Conservation (phyloP, 2,797 vertebrate species). For the Falco concolor region DNA sequence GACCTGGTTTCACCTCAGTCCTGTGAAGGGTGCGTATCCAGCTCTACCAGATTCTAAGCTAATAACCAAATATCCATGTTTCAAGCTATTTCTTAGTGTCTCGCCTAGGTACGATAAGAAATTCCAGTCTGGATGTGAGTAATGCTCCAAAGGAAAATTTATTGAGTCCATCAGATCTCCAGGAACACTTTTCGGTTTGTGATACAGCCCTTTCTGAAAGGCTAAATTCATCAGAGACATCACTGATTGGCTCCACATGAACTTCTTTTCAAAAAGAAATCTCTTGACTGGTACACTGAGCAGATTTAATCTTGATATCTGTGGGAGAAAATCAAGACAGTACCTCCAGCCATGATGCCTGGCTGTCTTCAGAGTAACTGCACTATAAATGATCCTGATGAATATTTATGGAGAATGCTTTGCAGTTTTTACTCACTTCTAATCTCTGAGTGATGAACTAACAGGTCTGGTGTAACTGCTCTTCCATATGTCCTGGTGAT, state of each 20-base stretch:
- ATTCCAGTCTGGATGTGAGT: neutral
- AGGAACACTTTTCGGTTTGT: neutral
- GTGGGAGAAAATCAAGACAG: constrained; percentile 22
- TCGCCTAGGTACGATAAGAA: neutral
- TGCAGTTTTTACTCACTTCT: constrained; percentile 39
- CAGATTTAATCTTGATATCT: constrained; percentile 32
- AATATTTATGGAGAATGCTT: constrained; percentile 44
- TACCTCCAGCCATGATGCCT: constrained; percentile 26
- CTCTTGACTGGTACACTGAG: neutral
- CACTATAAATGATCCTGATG: neutral
- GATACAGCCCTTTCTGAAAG: constrained; percentile 31
- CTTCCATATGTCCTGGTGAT: constrained; percentile 29
- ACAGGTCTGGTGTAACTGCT: constrained; percentile 1
- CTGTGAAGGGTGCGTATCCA: neutral
- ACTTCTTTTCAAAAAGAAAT: constrained; percentile 19
- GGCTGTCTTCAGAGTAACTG: constrained; percentile 1
- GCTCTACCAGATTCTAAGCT: neutral
- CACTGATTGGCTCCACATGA: constrained; percentile 10
- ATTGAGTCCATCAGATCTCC: neutral
- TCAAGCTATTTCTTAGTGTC: neutral
- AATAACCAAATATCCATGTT: neutral
- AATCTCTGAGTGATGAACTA: constrained; percentile 35
- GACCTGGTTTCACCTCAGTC: neutral
- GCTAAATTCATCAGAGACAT: neutral
- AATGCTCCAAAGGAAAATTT: neutral